Evolutionary conservation across 2,797 vertebrate genomes (phyloP).

Genomic region (Halcyon badia): DNA sequence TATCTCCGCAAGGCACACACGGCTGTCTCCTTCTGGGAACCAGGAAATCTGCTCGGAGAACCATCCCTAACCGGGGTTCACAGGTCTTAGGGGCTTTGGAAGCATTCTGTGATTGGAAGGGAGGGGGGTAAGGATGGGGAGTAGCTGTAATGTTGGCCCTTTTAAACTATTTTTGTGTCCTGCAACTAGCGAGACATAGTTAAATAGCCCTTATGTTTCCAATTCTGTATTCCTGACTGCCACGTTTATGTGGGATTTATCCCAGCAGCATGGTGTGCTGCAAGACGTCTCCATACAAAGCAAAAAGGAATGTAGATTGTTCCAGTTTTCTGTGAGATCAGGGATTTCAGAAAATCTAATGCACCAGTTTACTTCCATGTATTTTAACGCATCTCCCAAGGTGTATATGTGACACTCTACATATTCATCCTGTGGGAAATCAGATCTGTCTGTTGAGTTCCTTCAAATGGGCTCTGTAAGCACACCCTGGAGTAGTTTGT

Average conservation of each 20-base stretch:
- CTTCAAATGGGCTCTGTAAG: neutral
- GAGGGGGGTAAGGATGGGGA: neutral
- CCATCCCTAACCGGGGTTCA: neutral
- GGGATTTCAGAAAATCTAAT: neutral
- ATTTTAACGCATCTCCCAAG: neutral
- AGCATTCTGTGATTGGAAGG: neutral
- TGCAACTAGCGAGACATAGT: fast-evolving
- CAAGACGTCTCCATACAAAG: neutral
- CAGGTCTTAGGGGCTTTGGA: neutral
- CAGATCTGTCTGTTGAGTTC: neutral
- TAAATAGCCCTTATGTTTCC: neutral
- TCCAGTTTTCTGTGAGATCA: neutral
- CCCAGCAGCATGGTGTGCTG: fast-evolving
- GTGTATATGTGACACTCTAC: neutral
- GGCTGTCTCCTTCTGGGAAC: neutral
- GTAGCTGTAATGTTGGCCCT: neutral
- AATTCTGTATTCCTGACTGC: neutral
- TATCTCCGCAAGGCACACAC: neutral
- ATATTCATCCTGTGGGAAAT: neutral
- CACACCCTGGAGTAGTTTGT: neutral
- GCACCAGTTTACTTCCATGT: neutral
- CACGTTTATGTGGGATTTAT: fast-evolving
- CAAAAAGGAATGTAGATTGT: neutral
- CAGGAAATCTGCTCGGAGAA: neutral
- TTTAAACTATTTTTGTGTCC: neutral